phyloP scores from a whole-genome alignment of 2,888 invertebrate genomes.

The Epinotia bilunana region DNA sequence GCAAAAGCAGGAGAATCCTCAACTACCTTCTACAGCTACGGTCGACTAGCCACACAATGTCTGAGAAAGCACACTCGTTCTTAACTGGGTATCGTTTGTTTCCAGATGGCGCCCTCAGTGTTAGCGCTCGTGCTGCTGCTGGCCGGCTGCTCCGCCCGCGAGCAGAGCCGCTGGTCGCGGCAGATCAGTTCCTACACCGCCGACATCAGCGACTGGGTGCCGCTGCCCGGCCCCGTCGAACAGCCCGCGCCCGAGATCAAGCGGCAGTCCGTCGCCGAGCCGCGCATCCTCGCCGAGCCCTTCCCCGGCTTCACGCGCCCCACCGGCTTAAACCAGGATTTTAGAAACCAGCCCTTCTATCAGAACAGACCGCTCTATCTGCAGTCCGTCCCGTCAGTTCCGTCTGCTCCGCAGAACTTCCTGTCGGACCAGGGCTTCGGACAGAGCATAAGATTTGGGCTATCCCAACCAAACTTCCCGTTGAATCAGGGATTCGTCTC shows the following conservation, averaged over 20 bases:
- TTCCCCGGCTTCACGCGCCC: conserved; percentile 67
- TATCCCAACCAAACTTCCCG: conserved; percentile 73
- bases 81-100: not conserved
- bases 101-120: conserved; percentile 45
- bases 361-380: conserved; percentile 75
- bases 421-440: conserved; percentile 76
- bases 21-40: no score
- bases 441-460: conserved; percentile 73
- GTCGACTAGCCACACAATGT: not conserved
- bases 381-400: conserved; percentile 72
- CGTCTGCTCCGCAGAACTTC: conserved; percentile 78
- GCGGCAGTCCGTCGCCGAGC: conserved; percentile 77
- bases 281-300: conserved; percentile 76
- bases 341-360: conserved; percentile 63
- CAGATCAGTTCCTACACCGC: conserved; percentile 79
- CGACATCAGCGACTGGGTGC: conserved; percentile 79
- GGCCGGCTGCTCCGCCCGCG: conserved; percentile 60
- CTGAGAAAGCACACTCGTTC: not conserved
- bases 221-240: conserved; percentile 69
- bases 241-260: conserved; percentile 64
- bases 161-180: conserved; percentile 77
- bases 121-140: conserved; percentile 61
- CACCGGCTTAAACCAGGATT: conserved; percentile 67
- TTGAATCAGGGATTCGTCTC: conserved; percentile 73
- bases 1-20: no score